These are phyloP conservation scores for Iguana delicatissima DNA, from an alignment of 2,797 vertebrate genomes.

Conservation along the genomic window DNA sequence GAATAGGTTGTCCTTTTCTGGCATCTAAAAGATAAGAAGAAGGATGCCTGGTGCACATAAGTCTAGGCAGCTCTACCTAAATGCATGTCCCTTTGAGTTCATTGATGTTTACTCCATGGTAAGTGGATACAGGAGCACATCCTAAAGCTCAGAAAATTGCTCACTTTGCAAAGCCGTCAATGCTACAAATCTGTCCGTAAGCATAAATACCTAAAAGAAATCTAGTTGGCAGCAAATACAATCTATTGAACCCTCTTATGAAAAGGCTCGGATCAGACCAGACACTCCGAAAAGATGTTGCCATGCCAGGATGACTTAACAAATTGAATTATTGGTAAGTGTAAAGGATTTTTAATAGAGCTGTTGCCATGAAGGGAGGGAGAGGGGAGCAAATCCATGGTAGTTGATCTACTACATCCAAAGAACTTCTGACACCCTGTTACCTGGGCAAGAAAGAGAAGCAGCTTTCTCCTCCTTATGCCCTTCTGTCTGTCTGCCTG, in stretches of 20 bases:
- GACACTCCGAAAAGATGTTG: background rate
- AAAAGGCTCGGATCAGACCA: background rate
- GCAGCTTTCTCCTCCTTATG: background rate
- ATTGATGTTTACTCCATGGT: background rate
- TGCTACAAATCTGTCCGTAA: background rate
- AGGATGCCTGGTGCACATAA: background rate
- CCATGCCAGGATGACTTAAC: background rate
- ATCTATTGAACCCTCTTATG: background rate
- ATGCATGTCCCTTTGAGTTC: background rate
- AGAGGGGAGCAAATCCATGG: background rate
- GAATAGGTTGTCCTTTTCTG: background rate
- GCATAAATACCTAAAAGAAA: background rate
- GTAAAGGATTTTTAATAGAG: background rate
- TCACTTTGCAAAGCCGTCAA: background rate
- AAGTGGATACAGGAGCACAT: background rate
- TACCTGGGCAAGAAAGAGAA: background rate
- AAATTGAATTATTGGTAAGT: background rate
- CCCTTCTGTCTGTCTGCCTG: background rate
- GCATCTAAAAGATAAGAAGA: background rate
- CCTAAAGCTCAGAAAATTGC: background rate
- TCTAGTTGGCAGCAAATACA: background rate
- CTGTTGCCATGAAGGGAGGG: background rate
- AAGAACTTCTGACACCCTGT: background rate
- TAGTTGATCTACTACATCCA: background rate
- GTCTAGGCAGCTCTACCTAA: background rate